Evolutionary conservation across 2,888 invertebrate genomes (phyloP), one percentile per base, ranked within the genome.

Genomic region (Phania funesta): DNA sequence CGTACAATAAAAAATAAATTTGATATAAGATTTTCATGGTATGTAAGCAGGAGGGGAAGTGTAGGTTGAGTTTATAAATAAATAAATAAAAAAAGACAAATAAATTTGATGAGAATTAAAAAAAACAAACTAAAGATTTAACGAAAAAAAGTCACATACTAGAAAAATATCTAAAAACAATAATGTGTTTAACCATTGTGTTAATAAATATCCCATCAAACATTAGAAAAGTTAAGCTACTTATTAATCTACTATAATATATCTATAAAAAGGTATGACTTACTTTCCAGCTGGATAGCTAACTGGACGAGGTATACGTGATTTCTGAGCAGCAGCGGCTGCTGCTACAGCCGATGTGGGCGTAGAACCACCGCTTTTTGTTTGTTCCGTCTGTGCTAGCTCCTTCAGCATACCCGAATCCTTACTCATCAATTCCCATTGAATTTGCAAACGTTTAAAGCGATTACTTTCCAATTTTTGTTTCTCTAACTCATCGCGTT

Each of bases 251-350:
- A 6, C 6, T 26, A 26, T 26, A 26, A 26, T 5, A 26, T 5
- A 26, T 26, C 4, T 44, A 22, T 22, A 48, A n/a, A 26, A 20
- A 16, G n/a, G 16, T 1, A 7, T n/a, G 79, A 87, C 89, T 89
- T 84, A 91, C 91, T 91, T 91, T 84, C 90, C 89, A 70, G 91
- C 90, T 46, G 91, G 91, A 85, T 91, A 91, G 86, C 91, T 91
- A 52, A 91, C 91, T 58, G 91, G 91, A 18, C 91, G 87, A 26
- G 91, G 91, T 86, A 91, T 91, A 82, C 90, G 87, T 22, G 91
- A 91, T 82, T 88, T 89, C 41, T 86, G 88, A 18, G 88, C 87
- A 9, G 89, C 89, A 11, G 86, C 85, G 11, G 84, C 85, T 3
- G 84, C 73, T 8, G 83, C 81, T 81, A 85, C 84, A 50, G 87